A percentile compares a stretch with the other conserved stretches of the same genome.
Conservation (phyloP, 1,140 invertebrate genomes). For the Maconellicoccus hirsutus region DNA sequence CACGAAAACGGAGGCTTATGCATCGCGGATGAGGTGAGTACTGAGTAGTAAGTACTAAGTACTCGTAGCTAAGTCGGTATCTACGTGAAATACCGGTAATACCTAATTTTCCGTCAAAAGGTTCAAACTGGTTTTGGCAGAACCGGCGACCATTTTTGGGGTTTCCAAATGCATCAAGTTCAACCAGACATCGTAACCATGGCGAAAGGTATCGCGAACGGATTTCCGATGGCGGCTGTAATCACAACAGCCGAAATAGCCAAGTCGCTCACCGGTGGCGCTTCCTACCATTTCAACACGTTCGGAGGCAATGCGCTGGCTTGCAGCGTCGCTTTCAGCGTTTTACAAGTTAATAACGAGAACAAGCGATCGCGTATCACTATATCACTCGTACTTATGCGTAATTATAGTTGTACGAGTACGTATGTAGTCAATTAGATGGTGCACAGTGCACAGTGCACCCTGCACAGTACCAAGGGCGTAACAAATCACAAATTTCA, state of each 20-base stretch:
- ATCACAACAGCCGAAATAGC: conserved; percentile 82
- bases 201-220: conserved; percentile 85
- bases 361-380: no score
- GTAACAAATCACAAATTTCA: no score
- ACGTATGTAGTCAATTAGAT: no score
- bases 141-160: conserved; percentile 90
- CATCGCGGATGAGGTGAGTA: conserved; percentile 76
- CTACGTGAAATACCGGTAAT: no score
- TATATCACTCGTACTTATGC: no score
- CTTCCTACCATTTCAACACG: conserved; percentile 92
- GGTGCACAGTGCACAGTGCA: no score
- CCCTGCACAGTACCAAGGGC: no score
- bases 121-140: conserved; percentile 95
- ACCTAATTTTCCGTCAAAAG: conserved; percentile 40
- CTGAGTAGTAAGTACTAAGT: no score
- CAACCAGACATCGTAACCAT: conserved; percentile 87
- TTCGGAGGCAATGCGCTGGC: conserved; percentile 91
- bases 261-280: conserved; percentile 52
- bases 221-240: conserved; percentile 87
- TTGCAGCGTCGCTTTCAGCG: conserved; percentile 71
- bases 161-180: conserved; percentile 79
- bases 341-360: conserved; percentile 84
- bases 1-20: conserved; percentile 71
- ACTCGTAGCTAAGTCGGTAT: no score
- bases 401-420: not conserved